phyloP scores from a whole-genome alignment of 1,140 invertebrate genomes.

The Charaxes varanes region DNA sequence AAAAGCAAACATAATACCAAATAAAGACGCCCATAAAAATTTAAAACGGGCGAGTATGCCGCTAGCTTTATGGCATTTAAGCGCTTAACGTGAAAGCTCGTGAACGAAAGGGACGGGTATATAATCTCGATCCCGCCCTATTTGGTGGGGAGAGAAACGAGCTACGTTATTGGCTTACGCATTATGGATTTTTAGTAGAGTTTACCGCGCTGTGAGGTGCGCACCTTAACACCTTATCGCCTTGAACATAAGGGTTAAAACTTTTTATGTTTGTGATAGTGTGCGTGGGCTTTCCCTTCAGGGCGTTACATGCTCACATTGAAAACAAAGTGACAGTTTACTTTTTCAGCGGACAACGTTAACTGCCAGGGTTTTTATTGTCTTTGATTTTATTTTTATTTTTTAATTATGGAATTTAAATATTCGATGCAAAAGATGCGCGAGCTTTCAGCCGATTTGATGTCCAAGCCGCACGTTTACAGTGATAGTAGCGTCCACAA shows the following conservation, averaged over 20 bases:
- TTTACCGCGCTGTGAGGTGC: slow-evolving; percentile 26
- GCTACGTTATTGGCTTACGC: slow-evolving; percentile 49
- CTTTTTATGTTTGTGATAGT: not conserved
- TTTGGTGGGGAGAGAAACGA: slow-evolving; percentile 46
- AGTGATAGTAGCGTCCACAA: slow-evolving; percentile 32
- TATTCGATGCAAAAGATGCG: slow-evolving; percentile 34
- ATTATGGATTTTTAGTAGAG: slow-evolving; percentile 65
- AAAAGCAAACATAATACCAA: slow-evolving; percentile 7
- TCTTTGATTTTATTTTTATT: slow-evolving; percentile 15
- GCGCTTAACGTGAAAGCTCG: slow-evolving; percentile 39
- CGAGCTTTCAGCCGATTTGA: slow-evolving; percentile 38
- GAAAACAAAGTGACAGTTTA: slow-evolving; percentile 39
- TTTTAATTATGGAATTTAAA: slow-evolving; percentile 20
- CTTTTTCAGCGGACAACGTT: slow-evolving; percentile 35
- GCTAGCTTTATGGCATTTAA: slow-evolving; percentile 24
- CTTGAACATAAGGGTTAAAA: slow-evolving; percentile 13
- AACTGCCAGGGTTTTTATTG: slow-evolving; percentile 27
- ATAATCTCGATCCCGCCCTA: slow-evolving; percentile 45
- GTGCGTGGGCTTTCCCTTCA: slow-evolving; percentile 5
- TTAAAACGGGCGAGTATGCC: slow-evolving; percentile 25
- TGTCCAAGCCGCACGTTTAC: slow-evolving; percentile 32
- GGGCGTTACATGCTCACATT: slow-evolving; percentile 21
- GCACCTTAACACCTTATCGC: slow-evolving; percentile 27
- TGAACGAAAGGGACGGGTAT: slow-evolving; percentile 45
- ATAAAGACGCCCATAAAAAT: slow-evolving; percentile 7